Evolutionary conservation across 2,113 vertebrate species (phyloP), one percentile per base, ranked within the genome.

Genomic region (Seriola aureovittata): DNA sequence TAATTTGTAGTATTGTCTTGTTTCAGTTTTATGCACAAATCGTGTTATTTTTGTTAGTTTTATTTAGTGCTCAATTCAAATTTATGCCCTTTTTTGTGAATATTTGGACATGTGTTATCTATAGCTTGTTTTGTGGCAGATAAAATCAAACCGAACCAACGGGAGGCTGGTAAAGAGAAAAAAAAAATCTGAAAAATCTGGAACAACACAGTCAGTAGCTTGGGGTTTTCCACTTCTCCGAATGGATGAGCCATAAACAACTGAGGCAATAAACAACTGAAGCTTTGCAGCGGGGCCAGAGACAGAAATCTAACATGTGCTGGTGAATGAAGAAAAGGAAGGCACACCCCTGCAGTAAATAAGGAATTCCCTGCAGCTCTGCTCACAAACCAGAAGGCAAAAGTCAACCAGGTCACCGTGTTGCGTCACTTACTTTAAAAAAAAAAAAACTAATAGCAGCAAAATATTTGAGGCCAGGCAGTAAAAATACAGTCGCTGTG

Each of bases 321-420:
- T 78, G 77, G 7, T 80, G 58, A 84, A 85, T 77, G 75, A 86
- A 90, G 86, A 89, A 87, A 83, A 90, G 85, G 71, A 62, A 80
- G 79, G 72, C 81, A 81, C 80, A 88, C 59, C 84, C 85, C 83
- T 85, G 81, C 85, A 84, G 88, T 91, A 93, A 91, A 91, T 86
- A 91, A 91, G n/a, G 82, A 90, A 85, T 89, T 92, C 88, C 87
- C 87, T 69, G 72, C 62, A 82, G 88, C 71, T 74, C 40, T 69
- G 69, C 85, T 86, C 86, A 80, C 66, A 78, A 89, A 91, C 71
- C 75, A 90, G 79, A 89, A 70, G 76, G 71, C 63, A 85, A 77
- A 70, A 88, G 75, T 87, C 80, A 71, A 70, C 77, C 64, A 76
- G 90, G 90, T 91, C 81, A 88, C 73, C 25, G 60, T 66, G 65